Evolutionary conservation across 2,113 vertebrate species (phyloP), one percentile per base, ranked within the genome.

Genomic region (Penelope pileata): DNA sequence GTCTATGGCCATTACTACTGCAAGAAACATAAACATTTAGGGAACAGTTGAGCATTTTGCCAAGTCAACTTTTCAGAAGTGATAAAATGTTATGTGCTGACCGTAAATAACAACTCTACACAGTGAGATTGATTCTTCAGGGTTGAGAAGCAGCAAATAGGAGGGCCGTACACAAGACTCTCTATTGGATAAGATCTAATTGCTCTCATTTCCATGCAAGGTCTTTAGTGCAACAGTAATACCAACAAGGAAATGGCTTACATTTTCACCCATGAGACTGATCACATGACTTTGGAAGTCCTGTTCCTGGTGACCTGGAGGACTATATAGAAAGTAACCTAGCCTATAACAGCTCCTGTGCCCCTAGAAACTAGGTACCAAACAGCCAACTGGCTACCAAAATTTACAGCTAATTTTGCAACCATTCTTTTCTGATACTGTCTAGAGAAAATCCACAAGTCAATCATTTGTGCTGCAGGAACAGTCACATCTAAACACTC

Each of bases 61-160:
- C 29, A 92, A 91, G 54, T 77, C 90, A 90, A 21, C 70, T 87
- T 77, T 92, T 73, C 74, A 70, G 62, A 92, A 87, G 24, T 62
- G 54, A 70, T 36, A 80, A 94, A 85, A 34, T 73, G 29, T 66
- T 87, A 47, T 23, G 34, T 27, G 29, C 45, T 90, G 38, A 56
- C 32, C 59, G 54, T 77, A 79, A 87, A 88, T 48, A 78, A 82
- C 30, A 64, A 30, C 19, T 34, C 29, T 70, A 17, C 34, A 34
- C 6, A 5, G 17, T 9, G 19, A 66, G 60, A 29, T 2, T 76
- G 50, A 69, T 18, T 45, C 42, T 80, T 92, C 45, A 59, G 32
- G 42, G 45, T 32, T 50, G 38, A 83, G 48, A 64, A 72, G 32
- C 6, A 50, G 21, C 4, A 16, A 75, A 75, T 16, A 48, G 27